Evolutionary conservation across 2,888 invertebrate species (phyloP).

Genomic region (Steinernema carpocapsae): DNA sequence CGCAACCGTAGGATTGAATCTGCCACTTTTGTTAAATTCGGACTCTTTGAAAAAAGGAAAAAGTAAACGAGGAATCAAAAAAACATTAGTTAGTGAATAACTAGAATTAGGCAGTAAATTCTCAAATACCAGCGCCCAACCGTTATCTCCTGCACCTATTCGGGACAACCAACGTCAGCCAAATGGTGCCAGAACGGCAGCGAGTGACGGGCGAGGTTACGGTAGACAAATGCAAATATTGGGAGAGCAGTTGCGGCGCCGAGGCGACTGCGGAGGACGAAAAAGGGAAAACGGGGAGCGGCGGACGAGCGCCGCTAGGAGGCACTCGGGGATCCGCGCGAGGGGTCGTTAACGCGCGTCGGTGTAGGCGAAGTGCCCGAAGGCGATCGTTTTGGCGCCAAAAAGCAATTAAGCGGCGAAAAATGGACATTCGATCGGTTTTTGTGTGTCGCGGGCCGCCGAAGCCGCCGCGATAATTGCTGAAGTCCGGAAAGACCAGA

Average conservation of each 20-base stretch:
- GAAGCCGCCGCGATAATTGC: conserved; percentile 17
- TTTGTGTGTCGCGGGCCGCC: conserved; percentile 6
- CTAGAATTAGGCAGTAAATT: no score
- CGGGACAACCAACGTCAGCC: no score
- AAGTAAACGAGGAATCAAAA: no score
- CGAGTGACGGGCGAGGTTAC: not conserved
- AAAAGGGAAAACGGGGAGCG: not conserved
- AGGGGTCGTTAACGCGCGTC: conserved; percentile 22
- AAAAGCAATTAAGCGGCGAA: conserved; percentile 27
- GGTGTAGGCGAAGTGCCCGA: conserved; percentile 10
- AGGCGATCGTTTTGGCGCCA: conserved; percentile 33
- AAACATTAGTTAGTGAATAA: no score
- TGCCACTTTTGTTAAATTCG: no score
- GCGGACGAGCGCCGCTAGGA: not conserved
- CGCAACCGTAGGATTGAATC: no score
- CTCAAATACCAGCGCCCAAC: no score
- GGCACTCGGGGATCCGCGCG: not conserved
- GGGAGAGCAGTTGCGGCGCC: not conserved
- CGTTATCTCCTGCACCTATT: no score
- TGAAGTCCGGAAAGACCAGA: not conserved
- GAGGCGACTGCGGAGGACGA: conserved; percentile 10
- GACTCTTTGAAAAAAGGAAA: no score
- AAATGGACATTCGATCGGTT: not conserved
- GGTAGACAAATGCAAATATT: conserved; percentile 9
- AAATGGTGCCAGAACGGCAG: not conserved